Base-by-base conservation (phyloP, 2,113 vertebrate genomes). In the cattle (Bos taurus) region DNA sequence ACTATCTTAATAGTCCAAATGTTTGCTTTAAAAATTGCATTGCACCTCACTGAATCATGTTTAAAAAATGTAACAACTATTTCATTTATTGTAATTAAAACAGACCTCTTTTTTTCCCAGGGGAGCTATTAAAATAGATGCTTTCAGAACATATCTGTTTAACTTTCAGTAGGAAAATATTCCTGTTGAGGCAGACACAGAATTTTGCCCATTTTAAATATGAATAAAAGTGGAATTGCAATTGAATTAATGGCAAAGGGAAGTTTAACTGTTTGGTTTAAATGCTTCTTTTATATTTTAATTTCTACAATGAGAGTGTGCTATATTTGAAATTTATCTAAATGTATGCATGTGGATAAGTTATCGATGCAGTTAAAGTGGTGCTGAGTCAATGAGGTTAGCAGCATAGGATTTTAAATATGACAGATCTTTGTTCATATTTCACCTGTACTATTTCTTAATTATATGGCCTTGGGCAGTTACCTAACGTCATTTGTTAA, bases 371-470 rank as follows among this genome's bases (percentile, higher is more conserved):
- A 90, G 40, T 64, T 16, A 92, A 94, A 82, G 43, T 85, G 56
- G 86, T 15, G 15, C 43, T 74, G 14, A 83, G 57, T 83, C 82
- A 82, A 40, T 94, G 48, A 93, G 48, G 30, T 77, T 97, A 93
- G 40, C n/a, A 96, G 64, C 77, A 71, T 56, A 84, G 19, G 56
- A 82, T 94, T 95, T 95, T 88, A 83, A 92, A 97, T 94, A 90
- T n/a, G 46, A 84, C 13, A 90, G 36, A 60, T 71, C 43, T 95
- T 85, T 52, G 50, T 88, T 93, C 48, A 48, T 88, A 94, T 74
- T 87, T 91, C 16, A 57, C 19, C 40, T 94, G 36, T 60, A 40
- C 10, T 84, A 67, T 50, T 97, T 94, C 88, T 94, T 92, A 96
- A 84, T 94, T 95, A 71, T 87, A 46, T 95, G 46, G 52, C 50